Evolutionary conservation across 2,888 invertebrate species (phyloP), one percentile per base, ranked within the genome.

Genomic region (Ypsolopha scabrella): DNA sequence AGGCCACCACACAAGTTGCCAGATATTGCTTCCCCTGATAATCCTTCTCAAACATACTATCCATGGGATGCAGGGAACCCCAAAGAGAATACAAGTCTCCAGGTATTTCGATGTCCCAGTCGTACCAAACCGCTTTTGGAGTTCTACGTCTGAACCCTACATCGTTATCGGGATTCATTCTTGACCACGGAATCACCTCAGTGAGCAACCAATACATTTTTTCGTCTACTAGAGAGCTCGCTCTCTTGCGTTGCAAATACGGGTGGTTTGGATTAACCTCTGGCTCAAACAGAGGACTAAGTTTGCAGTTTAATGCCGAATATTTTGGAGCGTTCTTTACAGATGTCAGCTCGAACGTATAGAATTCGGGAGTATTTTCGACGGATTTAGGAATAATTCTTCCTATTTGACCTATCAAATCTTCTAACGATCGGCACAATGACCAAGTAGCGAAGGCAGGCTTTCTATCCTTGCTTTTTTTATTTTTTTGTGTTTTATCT

Each of bases 101-200:
- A 2, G 89, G 87, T 57, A 91, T 90, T 64, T 93, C 92, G 1
- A 92, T 87, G 55, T 92, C 89, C 88, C 89, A 93, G 50, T 90
- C 82, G 61, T 90, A 90, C 91, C 91, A 91, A 67, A 82, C 53
- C 0, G 80, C 67, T 54, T 63, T 69, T 2, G 80, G 76, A 13
- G 70, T 75, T 46, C 67, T 70, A 38, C 85, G 66, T 37, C 68
- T 63, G 14, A 82, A 63, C 1, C 83, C 82, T 53, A 79, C 60
- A 56, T 81, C 82, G 54, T 85, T 86, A 0, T 61, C 58, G 0
- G 67, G 59, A 54, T 65, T 75, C 72, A 76, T 75, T 52, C 76
- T 67, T 1, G 83, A 78, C 86, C 86, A 86, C 7, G 85, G 85
- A 52, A 86, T 58, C 1, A 57, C 56, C 66, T 87, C 65, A 53